Evolutionary conservation across 2,888 invertebrate genomes (phyloP).

Genomic region (Pseudoips prasinana): DNA sequence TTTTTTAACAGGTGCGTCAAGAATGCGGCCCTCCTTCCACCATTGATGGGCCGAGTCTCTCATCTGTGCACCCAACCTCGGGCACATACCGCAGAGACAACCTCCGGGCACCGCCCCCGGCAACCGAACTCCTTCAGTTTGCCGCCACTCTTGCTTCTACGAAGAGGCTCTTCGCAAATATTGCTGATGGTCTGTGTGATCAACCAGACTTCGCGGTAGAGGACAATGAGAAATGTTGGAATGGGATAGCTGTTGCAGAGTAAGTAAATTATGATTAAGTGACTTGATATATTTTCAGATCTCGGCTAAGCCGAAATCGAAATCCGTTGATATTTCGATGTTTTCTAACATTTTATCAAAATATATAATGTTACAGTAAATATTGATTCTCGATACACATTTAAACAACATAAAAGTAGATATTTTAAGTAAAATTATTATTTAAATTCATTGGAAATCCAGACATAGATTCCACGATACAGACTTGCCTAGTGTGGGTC

Average conservation of each 20-base stretch:
- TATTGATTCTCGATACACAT: too few species aligned
- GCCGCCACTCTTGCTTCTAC: conserved; percentile 85
- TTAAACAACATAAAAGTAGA: too few species aligned
- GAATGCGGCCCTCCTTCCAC: conserved; percentile 70
- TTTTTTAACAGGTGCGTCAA: conserved; percentile 56
- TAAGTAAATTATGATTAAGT: too few species aligned
- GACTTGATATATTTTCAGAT: background rate
- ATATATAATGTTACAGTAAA: too few species aligned
- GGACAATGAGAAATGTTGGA: conserved; percentile 90
- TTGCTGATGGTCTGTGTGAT: conserved; percentile 91
- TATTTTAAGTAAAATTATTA: too few species aligned
- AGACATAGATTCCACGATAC: too few species aligned
- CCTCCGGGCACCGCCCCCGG: conserved; percentile 83
- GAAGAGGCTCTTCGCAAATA: conserved; percentile 91
- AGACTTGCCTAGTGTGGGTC: too few species aligned
- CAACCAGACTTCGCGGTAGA: conserved; percentile 86
- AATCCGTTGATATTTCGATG: too few species aligned
- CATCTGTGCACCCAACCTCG: conserved; percentile 45
- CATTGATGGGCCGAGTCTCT: conserved; percentile 41
- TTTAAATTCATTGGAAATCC: too few species aligned
- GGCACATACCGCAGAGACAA: conserved; percentile 56
- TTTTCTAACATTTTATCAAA: too few species aligned
- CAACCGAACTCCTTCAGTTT: conserved; percentile 84
- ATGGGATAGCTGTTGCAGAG: conserved; percentile 89
- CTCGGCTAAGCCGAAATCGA: too few species aligned